Base-by-base conservation (phyloP, 1,140 invertebrate genomes). In the Arctopsyche grandis region DNA sequence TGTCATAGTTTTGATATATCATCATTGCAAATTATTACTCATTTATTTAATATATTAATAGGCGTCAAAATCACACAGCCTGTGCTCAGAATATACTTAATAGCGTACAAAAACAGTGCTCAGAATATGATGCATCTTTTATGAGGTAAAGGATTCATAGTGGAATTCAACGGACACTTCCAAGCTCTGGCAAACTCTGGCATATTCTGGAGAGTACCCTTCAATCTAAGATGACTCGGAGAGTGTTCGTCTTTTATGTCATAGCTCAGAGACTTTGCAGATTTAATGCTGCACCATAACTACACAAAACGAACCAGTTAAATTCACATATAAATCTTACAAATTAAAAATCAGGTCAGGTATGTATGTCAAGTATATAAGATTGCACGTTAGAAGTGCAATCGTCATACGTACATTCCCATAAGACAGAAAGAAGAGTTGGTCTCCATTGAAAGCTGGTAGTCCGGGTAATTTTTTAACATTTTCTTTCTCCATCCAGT, bases 401-500 rank as follows among this genome's bases (percentile, higher is more conserved):
- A n/a, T n/a, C n/a, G n/a, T n/a, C n/a, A 46, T 7, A 46, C 91
- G 89, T 88, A 95, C 94, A 87, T 97, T 96, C 24, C 93, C 95
- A 86, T 93, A 97, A n/a, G 93, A 91, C 9, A 98, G 90, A 87
- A 96, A 99, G 85, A 98, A 95, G 16, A 99, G 88, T 86, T 99
- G 97, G 56, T 96, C 91, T 58, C 92, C 90, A 0, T 91, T 92
- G 63, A 93, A 92, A 63, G 93, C 84, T 71, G 94, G 92, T 79
- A 97, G 91, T 19, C 95, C 95, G 0, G 96, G 95, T 43, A 97
- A 85, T 77, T 86, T 0, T 83, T 94, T 93, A 1, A 84, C 84
- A 75, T 89, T 88, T 29, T 88, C 84, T 5, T 91, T 88, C 86
- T 92, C 93, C 26, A 89, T 89, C 81, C 90, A 88, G 81, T 96